Base-by-base conservation (phyloP, 2,797 vertebrate genomes). In the Cirrhinus mrigala region DNA sequence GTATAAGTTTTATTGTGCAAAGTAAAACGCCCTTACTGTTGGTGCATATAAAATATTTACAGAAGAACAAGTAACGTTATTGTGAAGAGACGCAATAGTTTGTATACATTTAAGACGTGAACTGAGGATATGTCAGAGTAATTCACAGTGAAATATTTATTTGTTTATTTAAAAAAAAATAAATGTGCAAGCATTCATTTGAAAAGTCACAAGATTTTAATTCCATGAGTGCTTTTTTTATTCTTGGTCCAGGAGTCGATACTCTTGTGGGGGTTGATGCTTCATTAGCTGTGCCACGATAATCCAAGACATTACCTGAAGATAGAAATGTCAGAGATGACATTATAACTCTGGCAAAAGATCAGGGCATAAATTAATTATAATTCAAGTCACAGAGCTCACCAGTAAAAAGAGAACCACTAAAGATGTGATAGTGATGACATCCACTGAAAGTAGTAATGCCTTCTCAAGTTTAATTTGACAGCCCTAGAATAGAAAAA, bases 401-500 rank as follows among this genome's bases (percentile, higher is more conserved):
- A 95, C 94, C 93, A 93, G 91, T 50, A 92, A 58, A 58, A 91
- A 29, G 62, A 90, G 77, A 83, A 92, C 84, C 44, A 87, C 22
- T 0, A 78, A 83, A 48, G 22, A 87, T 0, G 82, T 69, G 89
- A 91, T 89, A 4, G 90, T 85, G 40, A 92, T 88, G 2, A 85
- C 62, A 7, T 33, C 69, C 82, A 94, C 83, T 18, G 91, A 73
- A 73, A 93, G 89, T 40, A 60, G 75, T 8, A 93, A 83, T 24
- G 73, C 27, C n/a, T 3, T 81, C 81, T 90, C 74, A 86, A 95
- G 58, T 85, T 89, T 91, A 62, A 20, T 27, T 68, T 91, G 85
- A 88, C 94, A 95, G 79, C 93, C 94, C 94, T 94, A 84, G 52
- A 74, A 80, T n/a, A 87, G 40, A 75, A 37, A 88, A 16, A 69